A percentile compares a stretch with the other conserved stretches of the same genome.
Conservation (phyloP, 1,140 invertebrate genomes). For the Agraylea sexmaculata region DNA sequence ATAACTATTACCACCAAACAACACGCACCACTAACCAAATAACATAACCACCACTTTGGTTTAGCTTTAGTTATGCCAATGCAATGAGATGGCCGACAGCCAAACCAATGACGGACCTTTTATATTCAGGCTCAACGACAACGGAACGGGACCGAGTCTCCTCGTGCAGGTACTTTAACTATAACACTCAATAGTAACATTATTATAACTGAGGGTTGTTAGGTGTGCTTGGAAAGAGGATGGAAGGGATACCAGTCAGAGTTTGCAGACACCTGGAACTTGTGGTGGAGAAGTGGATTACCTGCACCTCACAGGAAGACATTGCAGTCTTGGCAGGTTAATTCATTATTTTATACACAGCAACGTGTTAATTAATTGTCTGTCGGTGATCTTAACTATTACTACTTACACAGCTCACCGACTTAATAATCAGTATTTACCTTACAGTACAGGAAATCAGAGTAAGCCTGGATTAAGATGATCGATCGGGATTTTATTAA, state of each 20-base stretch:
- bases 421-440: too few species aligned
- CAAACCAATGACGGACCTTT: constrained; percentile 47
- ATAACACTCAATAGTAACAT: too few species aligned
- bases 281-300: constrained; percentile 73
- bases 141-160: constrained; percentile 60
- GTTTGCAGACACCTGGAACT: constrained; percentile 62
- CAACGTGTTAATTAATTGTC: not conserved
- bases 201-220: too few species aligned
- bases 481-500: too few species aligned
- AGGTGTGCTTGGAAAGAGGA: constrained; percentile 69
- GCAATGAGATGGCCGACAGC: constrained; percentile 9
- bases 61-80: too few species aligned
- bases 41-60: too few species aligned
- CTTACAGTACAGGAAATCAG: too few species aligned
- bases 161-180: constrained; percentile 56
- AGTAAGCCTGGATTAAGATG: too few species aligned
- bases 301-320: constrained; percentile 54
- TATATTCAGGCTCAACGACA: constrained; percentile 62
- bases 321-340: constrained; percentile 62
- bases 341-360: constrained; percentile 14
- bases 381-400: too few species aligned
- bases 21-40: too few species aligned
- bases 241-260: constrained; percentile 60
- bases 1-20: too few species aligned
- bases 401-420: too few species aligned